These are phyloP conservation scores for Callyntrura sp. DNA, from an alignment of 2,888 invertebrate species.

Conservation along the genomic window DNA sequence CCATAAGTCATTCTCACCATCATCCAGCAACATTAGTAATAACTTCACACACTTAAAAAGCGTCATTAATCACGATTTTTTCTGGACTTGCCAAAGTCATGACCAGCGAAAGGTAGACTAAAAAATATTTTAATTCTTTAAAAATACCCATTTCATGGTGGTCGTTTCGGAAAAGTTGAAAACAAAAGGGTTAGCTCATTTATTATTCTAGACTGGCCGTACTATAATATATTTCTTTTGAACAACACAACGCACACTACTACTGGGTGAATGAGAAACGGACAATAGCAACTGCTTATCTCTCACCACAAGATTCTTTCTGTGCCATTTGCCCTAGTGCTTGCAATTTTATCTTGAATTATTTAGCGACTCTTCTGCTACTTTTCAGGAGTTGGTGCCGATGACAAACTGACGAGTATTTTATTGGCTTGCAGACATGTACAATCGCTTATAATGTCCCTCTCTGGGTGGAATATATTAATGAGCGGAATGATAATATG, in stretches of 20 bases:
- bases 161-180: background rate
- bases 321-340: background rate
- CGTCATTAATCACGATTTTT: too few species aligned
- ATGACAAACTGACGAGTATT: slow-evolving; percentile 37
- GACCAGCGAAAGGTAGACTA: background rate
- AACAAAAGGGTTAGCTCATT: background rate
- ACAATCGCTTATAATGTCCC: slow-evolving; percentile 6
- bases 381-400: background rate
- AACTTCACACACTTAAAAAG: background rate
- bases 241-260: background rate
- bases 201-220: slow-evolving; percentile 1
- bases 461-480: slow-evolving; percentile 10
- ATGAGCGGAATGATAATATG: slow-evolving; percentile 21
- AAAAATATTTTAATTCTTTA: background rate
- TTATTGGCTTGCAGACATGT: slow-evolving; percentile 45
- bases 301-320: background rate
- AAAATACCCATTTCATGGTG: background rate
- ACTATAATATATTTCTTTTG: background rate
- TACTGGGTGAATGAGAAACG: background rate
- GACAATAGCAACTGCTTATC: background rate
- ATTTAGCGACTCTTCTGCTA: background rate
- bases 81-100: too few species aligned
- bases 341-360: background rate
- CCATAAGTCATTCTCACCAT: slow-evolving; percentile 55
- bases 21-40: slow-evolving; percentile 51